A percentile compares a stretch with the other conserved stretches of the same genome.
Conservation (phyloP, 1,140 invertebrate genomes). For the Bombus consobrinus region DNA sequence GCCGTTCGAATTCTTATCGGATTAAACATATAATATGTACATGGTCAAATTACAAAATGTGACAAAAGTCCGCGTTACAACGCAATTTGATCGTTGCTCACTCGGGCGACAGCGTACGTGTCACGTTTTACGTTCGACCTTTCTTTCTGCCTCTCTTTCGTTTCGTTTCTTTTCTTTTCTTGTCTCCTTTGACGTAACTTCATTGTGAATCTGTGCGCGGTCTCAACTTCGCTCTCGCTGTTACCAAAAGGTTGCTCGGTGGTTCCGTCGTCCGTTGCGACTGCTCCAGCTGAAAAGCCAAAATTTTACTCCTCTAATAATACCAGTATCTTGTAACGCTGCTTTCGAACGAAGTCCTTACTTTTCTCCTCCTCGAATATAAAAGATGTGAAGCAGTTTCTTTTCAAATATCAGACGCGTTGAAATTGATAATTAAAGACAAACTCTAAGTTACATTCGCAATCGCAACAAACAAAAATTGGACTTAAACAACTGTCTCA, state of each 20-base stretch:
- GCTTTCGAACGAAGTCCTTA: too few species aligned
- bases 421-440: not conserved
- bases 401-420: not conserved
- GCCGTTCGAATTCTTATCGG: constrained; percentile 38
- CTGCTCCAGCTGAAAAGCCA: constrained; percentile 73
- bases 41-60: constrained; percentile 38
- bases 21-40: constrained; percentile 49
- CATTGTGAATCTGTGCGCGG: constrained; percentile 79
- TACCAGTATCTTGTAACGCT: too few species aligned
- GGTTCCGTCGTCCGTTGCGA: constrained; percentile 70
- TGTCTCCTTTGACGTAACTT: constrained; percentile 28
- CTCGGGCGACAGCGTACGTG: not conserved
- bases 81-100: constrained; percentile 34
- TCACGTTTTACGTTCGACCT: constrained; percentile 33
- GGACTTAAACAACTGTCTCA: too few species aligned
- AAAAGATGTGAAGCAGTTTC: not conserved
- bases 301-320: not conserved
- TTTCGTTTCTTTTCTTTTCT: not conserved
- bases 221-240: constrained; percentile 80
- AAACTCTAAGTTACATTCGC: too few species aligned
- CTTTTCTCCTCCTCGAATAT: too few species aligned
- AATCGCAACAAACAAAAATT: too few species aligned
- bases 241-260: constrained; percentile 78
- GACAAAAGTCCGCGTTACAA: constrained; percentile 4
- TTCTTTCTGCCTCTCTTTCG: not conserved